Percentiles rank a stretch among this genome's conserved stretches.
These are phyloP conservation scores for Caenorhabditis sp. DNA, from an alignment of 2,888 invertebrate species.

Conservation along the genomic window DNA sequence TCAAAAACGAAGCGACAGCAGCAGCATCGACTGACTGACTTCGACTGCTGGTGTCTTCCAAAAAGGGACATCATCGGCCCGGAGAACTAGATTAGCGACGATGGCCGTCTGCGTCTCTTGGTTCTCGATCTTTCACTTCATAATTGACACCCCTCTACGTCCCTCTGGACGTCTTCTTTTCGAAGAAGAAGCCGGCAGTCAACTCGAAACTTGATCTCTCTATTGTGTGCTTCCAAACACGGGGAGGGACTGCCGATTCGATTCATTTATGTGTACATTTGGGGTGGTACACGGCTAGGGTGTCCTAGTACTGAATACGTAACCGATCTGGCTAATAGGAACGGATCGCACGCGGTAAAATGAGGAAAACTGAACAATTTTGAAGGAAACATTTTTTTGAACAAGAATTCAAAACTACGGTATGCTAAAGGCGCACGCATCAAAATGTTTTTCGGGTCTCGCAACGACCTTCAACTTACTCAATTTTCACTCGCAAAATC, in stretches of 20 bases:
- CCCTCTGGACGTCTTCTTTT: slow-evolving; percentile 40
- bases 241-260: not conserved
- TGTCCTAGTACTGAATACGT: slow-evolving; percentile 17
- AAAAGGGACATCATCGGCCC: not conserved
- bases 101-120: slow-evolving; percentile 28
- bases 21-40: slow-evolving; percentile 13
- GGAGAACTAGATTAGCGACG: slow-evolving; percentile 35
- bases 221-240: slow-evolving; percentile 40
- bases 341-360: not conserved
- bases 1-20: slow-evolving; percentile 31
- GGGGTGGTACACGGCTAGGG: too few species aligned
- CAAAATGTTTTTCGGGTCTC: too few species aligned
- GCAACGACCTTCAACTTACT: too few species aligned
- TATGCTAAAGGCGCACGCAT: too few species aligned
- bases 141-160: slow-evolving; percentile 46
- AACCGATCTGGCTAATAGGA: not conserved
- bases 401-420: too few species aligned
- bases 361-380: not conserved
- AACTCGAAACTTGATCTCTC: slow-evolving; percentile 52
- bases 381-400: too few species aligned
- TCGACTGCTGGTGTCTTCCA: not conserved
- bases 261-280: slow-evolving; percentile 25
- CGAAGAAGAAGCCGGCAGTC: slow-evolving; percentile 33
- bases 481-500: too few species aligned
- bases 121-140: slow-evolving; percentile 21